Base-by-base conservation (phyloP, 2,113 vertebrate species). In the Macaca nemestrina region DNA sequence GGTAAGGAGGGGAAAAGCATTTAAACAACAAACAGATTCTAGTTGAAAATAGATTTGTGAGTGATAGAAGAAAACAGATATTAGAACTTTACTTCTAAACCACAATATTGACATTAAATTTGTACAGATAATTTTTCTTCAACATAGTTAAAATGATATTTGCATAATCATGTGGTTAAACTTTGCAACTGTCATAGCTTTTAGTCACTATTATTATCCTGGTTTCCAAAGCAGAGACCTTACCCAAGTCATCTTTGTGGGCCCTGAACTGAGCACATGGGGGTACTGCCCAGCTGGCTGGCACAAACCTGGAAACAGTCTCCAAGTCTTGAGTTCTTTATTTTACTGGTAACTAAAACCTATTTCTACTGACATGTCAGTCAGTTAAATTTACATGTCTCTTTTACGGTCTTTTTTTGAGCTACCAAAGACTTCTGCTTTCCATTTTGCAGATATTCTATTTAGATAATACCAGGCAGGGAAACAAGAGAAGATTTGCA, bases 261-360 rank as follows among this genome's bases (percentile, higher is more conserved):
- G 5, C 7, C 14, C 10, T 61, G 38, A 25, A 18, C 8, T 64
- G 38, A 38, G 55, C n/a, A 78, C 14, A 22, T 57, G 27, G 27
- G 0, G 2, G 22, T 83, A 38, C 30, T 43, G 27, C 76, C 55
- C 59, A 61, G 59, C 4, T 83, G 14, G 11, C 5, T 70, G 73
- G 22, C 25, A 8, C 38, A 30, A n/a, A 45, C 38, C 78, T 94
- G 43, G 50, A 95, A 73, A 93, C 25, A 68, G 72, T 72, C 68
- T 45, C 14, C 25, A 35, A n/a, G 30, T 84, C 68, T 87, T 57
- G 10, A 61, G 64, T 43, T 78, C 30, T 86, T 86, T 76, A 80
- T 67, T 96, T 81, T 55, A 57, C 35, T 95, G 76, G 40, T 78
- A 96, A 96, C 93, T 84, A 61, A 30, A 93, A 95, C 40, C 40